These are phyloP conservation scores for Ommatoiulus sabulosus DNA, from an alignment of 2,888 invertebrate species.

Conservation along the genomic window DNA sequence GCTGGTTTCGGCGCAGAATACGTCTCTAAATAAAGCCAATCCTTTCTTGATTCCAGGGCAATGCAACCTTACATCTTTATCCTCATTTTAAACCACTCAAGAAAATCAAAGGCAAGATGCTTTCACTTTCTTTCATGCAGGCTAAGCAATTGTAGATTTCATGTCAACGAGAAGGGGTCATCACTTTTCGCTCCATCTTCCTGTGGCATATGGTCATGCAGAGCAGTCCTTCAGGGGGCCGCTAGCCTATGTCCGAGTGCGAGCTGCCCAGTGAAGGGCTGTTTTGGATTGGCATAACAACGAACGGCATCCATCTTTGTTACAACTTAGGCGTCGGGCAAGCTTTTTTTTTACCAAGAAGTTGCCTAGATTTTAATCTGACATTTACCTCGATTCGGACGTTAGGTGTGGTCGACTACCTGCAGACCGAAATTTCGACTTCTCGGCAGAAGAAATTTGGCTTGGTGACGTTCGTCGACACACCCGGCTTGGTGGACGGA, in stretches of 20 bases:
- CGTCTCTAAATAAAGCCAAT: neutral
- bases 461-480: conserved; percentile 73
- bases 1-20: neutral
- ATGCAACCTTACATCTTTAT: conserved; percentile 72
- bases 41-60: conserved; percentile 67
- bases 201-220: conserved; percentile 52
- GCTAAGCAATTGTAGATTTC: conserved; percentile 55
- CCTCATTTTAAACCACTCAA: conserved; percentile 72
- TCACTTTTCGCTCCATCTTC: no score
- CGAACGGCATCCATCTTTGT: neutral
- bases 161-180: conserved; percentile 63
- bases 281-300: conserved; percentile 61
- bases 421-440: conserved; percentile 72
- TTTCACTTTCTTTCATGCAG: conserved; percentile 17
- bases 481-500: conserved; percentile 74
- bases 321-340: no score
- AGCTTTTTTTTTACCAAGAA: no score
- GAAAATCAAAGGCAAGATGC: conserved; percentile 69
- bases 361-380: no score
- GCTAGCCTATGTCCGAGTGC: conserved; percentile 67
- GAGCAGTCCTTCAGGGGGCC: conserved; percentile 69
- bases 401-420: conserved; percentile 72
- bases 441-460: conserved; percentile 73
- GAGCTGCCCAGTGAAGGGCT: conserved; percentile 74
- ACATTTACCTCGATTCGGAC: neutral